Evolutionary conservation across 2,113 vertebrate genomes (phyloP).

Genomic region (Pan paniscus): DNA sequence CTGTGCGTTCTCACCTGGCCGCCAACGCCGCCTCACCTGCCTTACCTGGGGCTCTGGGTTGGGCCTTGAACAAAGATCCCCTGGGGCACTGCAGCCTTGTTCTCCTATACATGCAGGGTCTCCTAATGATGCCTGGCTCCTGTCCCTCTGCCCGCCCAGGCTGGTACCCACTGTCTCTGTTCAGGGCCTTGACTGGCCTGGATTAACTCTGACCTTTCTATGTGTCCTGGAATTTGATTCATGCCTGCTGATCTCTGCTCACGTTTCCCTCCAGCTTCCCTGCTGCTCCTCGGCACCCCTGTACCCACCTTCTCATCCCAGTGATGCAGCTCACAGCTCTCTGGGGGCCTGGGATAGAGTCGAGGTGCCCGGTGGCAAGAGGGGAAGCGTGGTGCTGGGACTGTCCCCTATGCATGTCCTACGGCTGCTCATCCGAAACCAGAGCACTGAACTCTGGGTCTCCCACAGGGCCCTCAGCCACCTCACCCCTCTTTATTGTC

Average conservation of each 20-base stretch:
- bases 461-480: not conserved
- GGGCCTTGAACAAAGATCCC: not conserved
- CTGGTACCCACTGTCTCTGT: not conserved
- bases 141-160: not conserved
- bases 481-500: not conserved
- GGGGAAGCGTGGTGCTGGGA: not conserved
- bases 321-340: not conserved
- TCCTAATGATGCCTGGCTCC: not conserved
- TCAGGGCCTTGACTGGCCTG: not conserved
- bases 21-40: fast-evolving
- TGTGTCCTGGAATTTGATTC: not conserved
- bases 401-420: fast-evolving
- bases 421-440: not conserved
- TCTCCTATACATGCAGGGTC: not conserved
- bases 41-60: not conserved
- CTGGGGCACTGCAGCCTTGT: not conserved
- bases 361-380: too few relatives aligned
- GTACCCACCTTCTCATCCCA: not conserved
- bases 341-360: not conserved
- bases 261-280: not conserved
- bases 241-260: not conserved
- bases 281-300: fast-evolving
- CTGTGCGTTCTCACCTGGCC: fast-evolving
- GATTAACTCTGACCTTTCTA: not conserved
- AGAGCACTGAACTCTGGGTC: not conserved